Percentiles rank a stretch among this genome's conserved stretches.
Conservation (phyloP, 2,888 invertebrate genomes). For the Coenonympha arcania region DNA sequence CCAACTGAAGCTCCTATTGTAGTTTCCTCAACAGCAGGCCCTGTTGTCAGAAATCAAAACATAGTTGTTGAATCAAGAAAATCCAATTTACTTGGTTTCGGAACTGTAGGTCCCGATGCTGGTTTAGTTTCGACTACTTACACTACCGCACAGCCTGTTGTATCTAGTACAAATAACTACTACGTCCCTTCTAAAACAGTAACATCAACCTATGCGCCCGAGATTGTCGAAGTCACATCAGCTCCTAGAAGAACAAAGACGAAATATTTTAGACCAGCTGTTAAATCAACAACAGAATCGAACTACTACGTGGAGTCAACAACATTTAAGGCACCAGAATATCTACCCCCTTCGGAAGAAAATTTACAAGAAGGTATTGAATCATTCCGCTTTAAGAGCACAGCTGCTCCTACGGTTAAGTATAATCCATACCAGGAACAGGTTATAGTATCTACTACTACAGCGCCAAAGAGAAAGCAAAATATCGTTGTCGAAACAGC, state of each 20-base stretch:
- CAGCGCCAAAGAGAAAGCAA: constrained; percentile 48
- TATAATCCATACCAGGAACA: constrained; percentile 54
- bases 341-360: constrained; percentile 41
- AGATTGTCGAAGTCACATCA: constrained; percentile 33
- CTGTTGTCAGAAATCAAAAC: constrained; percentile 39
- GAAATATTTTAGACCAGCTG: constrained; percentile 37
- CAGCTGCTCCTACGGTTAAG: constrained; percentile 37
- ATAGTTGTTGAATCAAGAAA: constrained; percentile 59
- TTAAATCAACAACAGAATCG: constrained; percentile 40
- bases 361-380: constrained; percentile 41
- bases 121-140: constrained; percentile 46
- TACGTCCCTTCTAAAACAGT: constrained; percentile 29
- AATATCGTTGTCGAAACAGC: constrained; percentile 62
- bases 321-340: constrained; percentile 43
- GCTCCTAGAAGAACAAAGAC: constrained; percentile 29
- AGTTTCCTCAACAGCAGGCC: constrained; percentile 27
- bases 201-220: constrained; percentile 37
- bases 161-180: constrained; percentile 39
- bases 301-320: constrained; percentile 41
- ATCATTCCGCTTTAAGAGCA: constrained; percentile 44
- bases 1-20: constrained; percentile 26
- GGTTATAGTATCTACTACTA: constrained; percentile 35
- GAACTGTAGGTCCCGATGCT: constrained; percentile 52
- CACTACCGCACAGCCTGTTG: constrained; percentile 36
- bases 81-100: constrained; percentile 53